These are phyloP conservation scores for Schizothorax lantsangensis DNA, from an alignment of 2,797 vertebrate species.

Conservation along the genomic window DNA sequence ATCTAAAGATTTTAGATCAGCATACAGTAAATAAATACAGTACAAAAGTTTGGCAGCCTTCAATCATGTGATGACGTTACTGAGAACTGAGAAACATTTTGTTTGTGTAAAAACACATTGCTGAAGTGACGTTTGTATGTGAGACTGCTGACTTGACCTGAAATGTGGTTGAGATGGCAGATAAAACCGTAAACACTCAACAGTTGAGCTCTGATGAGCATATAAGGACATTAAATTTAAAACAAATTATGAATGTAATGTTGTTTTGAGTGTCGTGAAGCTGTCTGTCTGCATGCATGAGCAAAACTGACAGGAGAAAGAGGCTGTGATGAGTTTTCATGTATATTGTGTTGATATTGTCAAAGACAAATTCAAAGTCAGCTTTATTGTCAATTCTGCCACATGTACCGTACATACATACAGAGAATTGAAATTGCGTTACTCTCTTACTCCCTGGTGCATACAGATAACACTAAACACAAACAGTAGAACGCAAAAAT, in stretches of 20 bases:
- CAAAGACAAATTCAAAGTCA: too few species aligned
- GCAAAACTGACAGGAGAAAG: neutral
- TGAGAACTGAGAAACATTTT: neutral
- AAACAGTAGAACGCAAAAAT: too few species aligned
- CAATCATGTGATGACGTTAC: neutral
- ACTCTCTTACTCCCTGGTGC: too few species aligned
- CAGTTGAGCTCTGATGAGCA: neutral
- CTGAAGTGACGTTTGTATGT: neutral
- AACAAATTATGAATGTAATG: neutral
- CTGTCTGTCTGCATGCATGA: neutral
- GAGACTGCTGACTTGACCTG: conserved; percentile 1
- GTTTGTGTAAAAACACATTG: neutral
- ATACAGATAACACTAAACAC: too few species aligned
- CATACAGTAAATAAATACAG: neutral
- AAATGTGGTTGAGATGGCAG: conserved; percentile 5
- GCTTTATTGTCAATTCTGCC: too few species aligned
- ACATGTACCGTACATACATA: too few species aligned
- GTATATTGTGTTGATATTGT: neutral
- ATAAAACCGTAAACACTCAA: neutral
- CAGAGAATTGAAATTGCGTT: too few species aligned
- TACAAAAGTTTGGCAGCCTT: neutral
- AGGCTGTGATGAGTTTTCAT: neutral
- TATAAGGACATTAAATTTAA: neutral
- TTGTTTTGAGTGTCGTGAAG: neutral
- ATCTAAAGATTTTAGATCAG: neutral